phyloP scores from a whole-genome alignment of 1,140 invertebrate genomes.

The Drosophila pseudoobscura region DNA sequence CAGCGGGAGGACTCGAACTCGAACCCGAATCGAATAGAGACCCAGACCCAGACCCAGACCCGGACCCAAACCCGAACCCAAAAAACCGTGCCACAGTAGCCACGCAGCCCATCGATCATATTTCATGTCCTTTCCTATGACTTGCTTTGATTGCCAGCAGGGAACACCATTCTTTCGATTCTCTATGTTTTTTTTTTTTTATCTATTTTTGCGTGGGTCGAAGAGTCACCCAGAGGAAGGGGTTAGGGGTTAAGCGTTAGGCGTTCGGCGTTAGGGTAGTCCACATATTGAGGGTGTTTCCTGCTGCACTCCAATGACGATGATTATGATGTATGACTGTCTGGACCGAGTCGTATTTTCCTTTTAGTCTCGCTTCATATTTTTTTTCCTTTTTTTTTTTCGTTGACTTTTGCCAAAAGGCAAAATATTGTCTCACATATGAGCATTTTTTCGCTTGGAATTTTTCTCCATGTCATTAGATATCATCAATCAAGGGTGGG shows the following conservation, averaged over 20 bases:
- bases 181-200: slow-evolving; percentile 36
- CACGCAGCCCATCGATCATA: slow-evolving; percentile 66
- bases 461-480: slow-evolving; percentile 51
- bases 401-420: slow-evolving; percentile 37
- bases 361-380: slow-evolving; percentile 54
- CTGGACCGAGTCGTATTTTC: slow-evolving; percentile 18
- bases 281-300: slow-evolving; percentile 59
- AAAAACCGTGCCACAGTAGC: slow-evolving; percentile 47
- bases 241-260: slow-evolving; percentile 21
- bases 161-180: slow-evolving; percentile 25
- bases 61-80: slow-evolving; percentile 8
- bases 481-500: slow-evolving; percentile 64
- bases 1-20: slow-evolving; percentile 45
- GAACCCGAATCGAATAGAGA: neutral
- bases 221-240: slow-evolving; percentile 36
- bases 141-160: slow-evolving; percentile 73
- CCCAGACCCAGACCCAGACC: neutral
- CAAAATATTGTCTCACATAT: slow-evolving; percentile 27
- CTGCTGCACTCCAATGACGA: slow-evolving; percentile 7
- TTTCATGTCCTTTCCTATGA: slow-evolving; percentile 66
- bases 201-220: slow-evolving; percentile 63
- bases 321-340: slow-evolving; percentile 79
- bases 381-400: slow-evolving; percentile 35
- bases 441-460: slow-evolving; percentile 9
- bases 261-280: slow-evolving; percentile 26